Evolutionary conservation across 2,113 vertebrate species (phyloP).

Genomic region (Lagopus leucura): DNA sequence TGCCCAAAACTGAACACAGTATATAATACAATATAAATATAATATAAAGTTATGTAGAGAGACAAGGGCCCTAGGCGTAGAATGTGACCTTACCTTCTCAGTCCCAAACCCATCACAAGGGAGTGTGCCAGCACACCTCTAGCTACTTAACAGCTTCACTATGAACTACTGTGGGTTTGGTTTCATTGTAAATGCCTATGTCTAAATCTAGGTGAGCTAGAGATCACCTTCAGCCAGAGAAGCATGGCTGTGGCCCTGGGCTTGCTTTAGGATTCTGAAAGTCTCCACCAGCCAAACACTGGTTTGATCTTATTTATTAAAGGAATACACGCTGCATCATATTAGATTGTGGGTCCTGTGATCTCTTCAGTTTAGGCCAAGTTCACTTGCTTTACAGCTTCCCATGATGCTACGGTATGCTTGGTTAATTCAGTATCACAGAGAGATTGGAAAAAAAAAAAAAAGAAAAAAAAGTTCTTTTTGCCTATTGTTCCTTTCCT

Average conservation of each 20-base stretch:
- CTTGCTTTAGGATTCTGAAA: not conserved
- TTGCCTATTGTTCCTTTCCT: not conserved
- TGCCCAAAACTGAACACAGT: too few relatives aligned
- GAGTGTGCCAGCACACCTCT: not conserved
- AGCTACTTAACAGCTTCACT: not conserved
- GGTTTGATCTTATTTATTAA: not conserved
- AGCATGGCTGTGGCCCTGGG: accelerated
- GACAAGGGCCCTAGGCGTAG: not conserved
- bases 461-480: not conserved
- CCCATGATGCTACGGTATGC: not conserved
- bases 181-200: not conserved
- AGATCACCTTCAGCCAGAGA: not conserved
- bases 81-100: not conserved
- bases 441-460: not conserved
- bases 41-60: not conserved
- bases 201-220: not conserved
- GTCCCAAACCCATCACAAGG: not conserved
- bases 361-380: not conserved
- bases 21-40: too few relatives aligned
- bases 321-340: not conserved
- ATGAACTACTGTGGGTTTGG: not conserved
- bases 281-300: not conserved
- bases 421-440: not conserved
- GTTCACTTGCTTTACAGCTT: not conserved
- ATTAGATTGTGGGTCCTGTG: not conserved